Base-by-base conservation (phyloP, 2,888 invertebrate genomes). In the Geophilus truncorum region DNA sequence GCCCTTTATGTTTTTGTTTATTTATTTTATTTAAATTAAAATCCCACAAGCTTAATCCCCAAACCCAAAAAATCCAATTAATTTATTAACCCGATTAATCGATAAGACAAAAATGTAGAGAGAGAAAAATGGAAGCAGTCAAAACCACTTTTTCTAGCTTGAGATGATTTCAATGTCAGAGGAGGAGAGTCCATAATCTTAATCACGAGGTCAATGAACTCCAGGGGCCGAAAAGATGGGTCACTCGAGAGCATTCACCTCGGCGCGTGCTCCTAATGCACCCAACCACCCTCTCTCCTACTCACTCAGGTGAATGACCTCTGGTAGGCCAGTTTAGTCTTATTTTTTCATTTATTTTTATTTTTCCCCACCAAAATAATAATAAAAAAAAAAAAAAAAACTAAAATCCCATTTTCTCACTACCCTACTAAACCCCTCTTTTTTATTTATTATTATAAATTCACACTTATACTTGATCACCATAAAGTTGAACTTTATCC, bases 171-270 rank as follows among this genome's bases (percentile, higher is more conserved):
- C 78, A 78, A 78, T 78, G 78, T 78, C 78, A 78, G 78, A 36
- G 9, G 34, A 78, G 57, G 57, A 57, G 57, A 57, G 57, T 57
- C 57, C 21, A 57, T 9, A 57, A 57, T 57, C 57, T 2, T 57
- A 57, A 34, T 34, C 78, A 18, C n/a, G 45, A 25, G 79, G 45
- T 79, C 51, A 79, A 79, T 45, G 79, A 79, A 81, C 83, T 81
- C 34, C 57, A 79, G 45, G 80, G 81, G 81, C 81, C 81, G 81
- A 82, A 80, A 82, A 82, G 82, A 80, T 83, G 81, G 83, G 83
- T 83, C 81, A 83, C 81, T 78, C 78, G 80, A 82, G 82, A 81
- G 81, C 83, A 81, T 83, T 83, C 82, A 83, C 80, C 83, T 77
- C 80, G 57, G 75, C 18, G n/a, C 77, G 81, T 32, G 76, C 76